These are phyloP conservation scores for Caenorhabditis parvicauda DNA, from an alignment of 2,888 invertebrate species.

Conservation along the genomic window DNA sequence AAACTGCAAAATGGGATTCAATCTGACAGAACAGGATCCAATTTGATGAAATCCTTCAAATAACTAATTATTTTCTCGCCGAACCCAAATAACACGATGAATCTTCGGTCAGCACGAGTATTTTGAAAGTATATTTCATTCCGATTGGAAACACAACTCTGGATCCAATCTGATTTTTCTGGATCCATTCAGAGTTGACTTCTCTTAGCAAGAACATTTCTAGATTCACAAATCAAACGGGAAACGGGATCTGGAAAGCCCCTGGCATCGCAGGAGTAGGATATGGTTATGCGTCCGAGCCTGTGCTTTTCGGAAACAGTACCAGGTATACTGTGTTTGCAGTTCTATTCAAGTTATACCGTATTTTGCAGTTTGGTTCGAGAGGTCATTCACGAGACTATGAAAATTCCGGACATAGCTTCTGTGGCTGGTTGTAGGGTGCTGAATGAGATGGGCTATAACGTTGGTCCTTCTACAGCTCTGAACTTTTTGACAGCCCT, in stretches of 20 bases:
- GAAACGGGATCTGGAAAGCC: slow-evolving; percentile 39
- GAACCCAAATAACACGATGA: too few species aligned
- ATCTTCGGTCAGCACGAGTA: too few species aligned
- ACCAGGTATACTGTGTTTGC: slow-evolving; percentile 18
- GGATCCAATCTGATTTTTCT: too few species aligned
- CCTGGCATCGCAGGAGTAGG: slow-evolving; percentile 56
- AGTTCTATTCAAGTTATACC: not conserved
- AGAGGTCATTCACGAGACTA: slow-evolving; percentile 47
- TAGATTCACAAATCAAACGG: slow-evolving; percentile 45
- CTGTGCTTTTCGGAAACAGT: slow-evolving; percentile 36
- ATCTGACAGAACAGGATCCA: too few species aligned
- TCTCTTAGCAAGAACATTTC: too few species aligned
- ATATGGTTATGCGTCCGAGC: slow-evolving; percentile 47
- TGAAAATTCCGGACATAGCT: slow-evolving; percentile 55
- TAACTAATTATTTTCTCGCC: too few species aligned
- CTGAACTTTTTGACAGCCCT: slow-evolving; percentile 46
- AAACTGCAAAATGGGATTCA: too few species aligned
- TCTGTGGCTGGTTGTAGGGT: slow-evolving; percentile 47
- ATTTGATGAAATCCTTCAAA: too few species aligned
- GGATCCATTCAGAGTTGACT: too few species aligned
- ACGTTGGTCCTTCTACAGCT: slow-evolving; percentile 39
- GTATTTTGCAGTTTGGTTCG: slow-evolving; percentile 37
- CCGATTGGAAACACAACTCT: too few species aligned
- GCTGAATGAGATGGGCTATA: slow-evolving; percentile 26
- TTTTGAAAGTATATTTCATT: not conserved